A percentile compares a stretch with the other conserved stretches of the same genome.
Evolutionary conservation across 2,113 vertebrate genomes (phyloP).

Genomic region (Serilophus lunatus): DNA sequence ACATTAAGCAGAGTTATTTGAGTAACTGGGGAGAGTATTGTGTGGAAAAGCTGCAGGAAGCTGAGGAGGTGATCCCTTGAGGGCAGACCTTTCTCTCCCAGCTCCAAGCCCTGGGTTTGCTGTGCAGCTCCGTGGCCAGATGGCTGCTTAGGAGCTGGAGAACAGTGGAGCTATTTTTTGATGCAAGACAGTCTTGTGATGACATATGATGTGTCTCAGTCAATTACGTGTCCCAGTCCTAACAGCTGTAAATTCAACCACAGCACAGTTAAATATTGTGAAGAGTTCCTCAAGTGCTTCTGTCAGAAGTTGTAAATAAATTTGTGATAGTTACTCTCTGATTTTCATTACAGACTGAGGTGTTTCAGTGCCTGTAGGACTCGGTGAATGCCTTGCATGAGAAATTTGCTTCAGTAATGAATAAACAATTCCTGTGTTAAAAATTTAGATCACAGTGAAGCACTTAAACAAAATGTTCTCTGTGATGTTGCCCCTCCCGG

Average conservation of each 20-base stretch:
- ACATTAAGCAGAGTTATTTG: background rate
- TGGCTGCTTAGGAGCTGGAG: background rate
- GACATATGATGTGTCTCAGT: background rate
- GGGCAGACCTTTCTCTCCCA: background rate
- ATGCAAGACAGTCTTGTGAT: background rate
- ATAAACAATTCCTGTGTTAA: background rate
- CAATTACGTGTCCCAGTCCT: background rate
- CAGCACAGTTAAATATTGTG: background rate
- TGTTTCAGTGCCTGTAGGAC: background rate
- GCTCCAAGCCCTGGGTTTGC: background rate
- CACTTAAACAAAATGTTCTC: background rate
- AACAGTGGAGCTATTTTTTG: background rate
- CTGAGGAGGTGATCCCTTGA: background rate
- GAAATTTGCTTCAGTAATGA: background rate
- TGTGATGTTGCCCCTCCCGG: background rate
- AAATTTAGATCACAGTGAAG: background rate
- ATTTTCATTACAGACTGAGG: background rate
- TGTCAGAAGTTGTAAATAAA: background rate
- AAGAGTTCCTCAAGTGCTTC: background rate
- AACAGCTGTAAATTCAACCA: background rate
- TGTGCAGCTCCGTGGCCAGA: accelerated
- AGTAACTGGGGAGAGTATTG: background rate
- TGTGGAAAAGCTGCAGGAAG: background rate
- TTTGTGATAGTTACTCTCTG: background rate
- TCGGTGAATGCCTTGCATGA: background rate